Base-by-base conservation (phyloP, 2,797 vertebrate species). In the Cynodonichthys magdalenae region DNA sequence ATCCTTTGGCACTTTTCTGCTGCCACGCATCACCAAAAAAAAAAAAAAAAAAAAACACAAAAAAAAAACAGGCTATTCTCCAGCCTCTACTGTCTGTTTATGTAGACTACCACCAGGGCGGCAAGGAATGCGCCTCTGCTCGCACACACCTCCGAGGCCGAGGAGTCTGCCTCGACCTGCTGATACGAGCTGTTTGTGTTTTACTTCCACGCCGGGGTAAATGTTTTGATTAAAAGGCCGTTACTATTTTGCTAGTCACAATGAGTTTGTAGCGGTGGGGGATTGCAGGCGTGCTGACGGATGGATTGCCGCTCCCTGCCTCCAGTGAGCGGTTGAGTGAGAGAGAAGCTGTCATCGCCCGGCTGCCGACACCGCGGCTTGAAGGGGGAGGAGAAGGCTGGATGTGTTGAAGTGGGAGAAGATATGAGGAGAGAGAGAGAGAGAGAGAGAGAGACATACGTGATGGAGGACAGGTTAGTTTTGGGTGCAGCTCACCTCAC, bases 231-330 rank as follows among this genome's bases (percentile, higher is more conserved):
- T 88, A 83, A 90, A 89, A 89, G 82, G 64, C 72, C 39, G 90
- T 92, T 92, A 92, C 91, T 93, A 85, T 93, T 92, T 90, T 91
- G 85, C 85, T 85, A 81, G 90, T 91, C 90, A 90, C 83, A 86
- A 84, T 86, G 73, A 79, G 86, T 91, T 92, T 91, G 87, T 89
- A 84, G 87, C 84, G 82, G 83, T 79, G 66, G 69, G 85, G 78
- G 19, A 71, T 86, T 79, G 84, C 82, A 84, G 86, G 82, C 15
- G 72, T 77, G 86, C 73, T 91, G 89, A 92, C 50, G 75, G 90
- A 93, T 74, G 70, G 83, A 81, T 59, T 75, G 81, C 86, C 85
- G 71, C 87, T 90, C 89, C 87, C 88, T 88, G 78, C 85, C 80
- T 84, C 81, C 71, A 77, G 81, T 82, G 86, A 89, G 79, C 53